Base-by-base conservation (phyloP, 2,113 vertebrate species). In the Melanerpes formicivorus region DNA sequence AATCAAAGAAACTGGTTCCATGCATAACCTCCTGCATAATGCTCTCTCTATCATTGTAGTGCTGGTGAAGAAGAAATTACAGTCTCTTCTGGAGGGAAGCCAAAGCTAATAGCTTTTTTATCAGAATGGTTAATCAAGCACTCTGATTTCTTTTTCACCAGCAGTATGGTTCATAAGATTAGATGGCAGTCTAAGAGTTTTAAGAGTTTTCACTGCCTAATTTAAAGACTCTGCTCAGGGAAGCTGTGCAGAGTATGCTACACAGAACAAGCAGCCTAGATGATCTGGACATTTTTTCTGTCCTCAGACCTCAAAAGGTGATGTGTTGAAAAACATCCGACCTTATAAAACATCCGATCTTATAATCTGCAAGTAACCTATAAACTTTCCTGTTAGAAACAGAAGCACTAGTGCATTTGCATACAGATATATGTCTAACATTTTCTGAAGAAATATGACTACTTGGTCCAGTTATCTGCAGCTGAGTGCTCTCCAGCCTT, bases 61-160 rank as follows among this genome's bases (percentile, higher is more conserved):
- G 2, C n/a, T 0, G 0, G 22, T 72, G 66, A 62, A 64, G 56
- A 82, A 18, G 46, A 46, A 18, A 14, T 5, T 56, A 76, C 18
- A 81, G 66, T 58, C 9, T 7, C 50, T 80, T 66, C 75, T 82
- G 46, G 10, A 5, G 55, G 27, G 60, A 94, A 52, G 40, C 29
- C 29, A 54, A 84, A 80, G 62, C 62, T 69, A 48, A n/a, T 56
- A 79, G 54, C 79, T 89, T 55, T 50, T 2, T 4, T 34, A 70
- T 10, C 0, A 0, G 22, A 76, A 66, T 46, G 62, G 46, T 55
- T 59, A 62, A 79, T 30, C 0, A 8, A 84, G 29, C 25, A 30
- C 29, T 44, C 30, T 14, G 25, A 54, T 19, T 27, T 59, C 42
- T 69, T 69, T 40, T 54, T 48, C 46, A 82, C 26, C 16, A 69